A percentile compares a stretch with the other conserved stretches of the same genome.
These are phyloP conservation scores for Tor tambroides DNA, from an alignment of 2,113 vertebrate genomes.

Conservation along the genomic window DNA sequence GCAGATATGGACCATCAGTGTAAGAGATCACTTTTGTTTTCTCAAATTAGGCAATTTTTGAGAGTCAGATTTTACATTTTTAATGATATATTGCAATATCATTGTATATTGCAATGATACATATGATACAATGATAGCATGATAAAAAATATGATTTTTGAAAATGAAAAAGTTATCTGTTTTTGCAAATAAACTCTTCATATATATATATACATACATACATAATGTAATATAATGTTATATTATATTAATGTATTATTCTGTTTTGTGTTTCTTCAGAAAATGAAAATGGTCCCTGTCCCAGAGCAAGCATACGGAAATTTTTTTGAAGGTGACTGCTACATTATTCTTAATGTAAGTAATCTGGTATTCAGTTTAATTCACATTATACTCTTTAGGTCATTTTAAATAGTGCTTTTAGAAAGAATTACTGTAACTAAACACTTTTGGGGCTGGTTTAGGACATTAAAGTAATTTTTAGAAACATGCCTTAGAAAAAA, in stretches of 20 bases:
- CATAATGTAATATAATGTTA: too few relatives aligned
- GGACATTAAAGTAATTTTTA: too few relatives aligned
- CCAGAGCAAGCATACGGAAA: slow-evolving; percentile 81
- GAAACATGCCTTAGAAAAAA: too few relatives aligned
- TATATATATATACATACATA: too few relatives aligned
- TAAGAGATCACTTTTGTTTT: slow-evolving; percentile 66
- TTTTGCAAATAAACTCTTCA: too few relatives aligned
- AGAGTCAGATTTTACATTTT: background rate
- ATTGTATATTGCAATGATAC: too few relatives aligned
- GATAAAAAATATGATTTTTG: too few relatives aligned
- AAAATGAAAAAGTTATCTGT: too few relatives aligned
- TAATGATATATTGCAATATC: too few relatives aligned
- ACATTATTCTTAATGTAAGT: slow-evolving; percentile 85
- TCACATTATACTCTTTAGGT: background rate
- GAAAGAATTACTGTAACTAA: background rate
- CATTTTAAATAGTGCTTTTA: background rate
- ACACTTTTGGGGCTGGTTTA: background rate
- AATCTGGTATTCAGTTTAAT: background rate
- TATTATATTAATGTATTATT: background rate
- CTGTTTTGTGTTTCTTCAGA: slow-evolving; percentile 67
- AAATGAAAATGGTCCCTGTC: slow-evolving; percentile 86
- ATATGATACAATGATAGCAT: too few relatives aligned
- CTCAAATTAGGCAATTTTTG: background rate
- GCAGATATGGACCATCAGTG: slow-evolving; percentile 92
- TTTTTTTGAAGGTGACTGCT: slow-evolving; percentile 92